Percentiles rank a stretch among this genome's conserved stretches.
phyloP scores from a whole-genome alignment of 2,888 invertebrate species.

The Drosophila engyochracea region DNA sequence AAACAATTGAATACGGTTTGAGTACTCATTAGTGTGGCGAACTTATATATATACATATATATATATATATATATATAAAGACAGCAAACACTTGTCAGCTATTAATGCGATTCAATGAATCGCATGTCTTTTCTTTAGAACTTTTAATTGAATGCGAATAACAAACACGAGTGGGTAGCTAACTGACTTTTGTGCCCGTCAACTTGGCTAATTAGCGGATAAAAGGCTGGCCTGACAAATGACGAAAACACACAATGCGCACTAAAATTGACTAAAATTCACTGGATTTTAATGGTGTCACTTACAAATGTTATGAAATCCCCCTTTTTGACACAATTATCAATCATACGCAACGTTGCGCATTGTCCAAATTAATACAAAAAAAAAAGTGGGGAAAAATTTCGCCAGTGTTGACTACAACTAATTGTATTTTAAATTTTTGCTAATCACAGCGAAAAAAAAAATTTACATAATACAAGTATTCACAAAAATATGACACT shows the following conservation, averaged over 20 bases:
- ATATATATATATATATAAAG: not conserved
- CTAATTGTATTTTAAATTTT: conserved; percentile 38
- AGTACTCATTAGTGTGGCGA: conserved; percentile 9
- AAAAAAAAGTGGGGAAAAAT: not conserved
- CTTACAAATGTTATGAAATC: conserved; percentile 69
- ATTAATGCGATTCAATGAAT: conserved; percentile 75
- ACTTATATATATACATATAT: not conserved
- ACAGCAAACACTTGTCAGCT: conserved; percentile 19
- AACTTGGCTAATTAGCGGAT: conserved; percentile 6
- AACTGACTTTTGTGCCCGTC: conserved; percentile 46
- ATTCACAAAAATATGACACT: not conserved
- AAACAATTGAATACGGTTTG: conserved; percentile 32
- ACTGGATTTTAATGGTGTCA: conserved; percentile 63
- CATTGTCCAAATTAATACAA: conserved; percentile 27
- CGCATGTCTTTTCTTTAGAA: conserved; percentile 79
- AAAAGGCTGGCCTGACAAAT: conserved; percentile 19
- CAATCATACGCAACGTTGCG: conserved; percentile 80
- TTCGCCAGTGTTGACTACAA: conserved; percentile 29
- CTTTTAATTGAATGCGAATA: conserved; percentile 79
- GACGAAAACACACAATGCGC: conserved; percentile 24
- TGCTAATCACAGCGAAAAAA: conserved; percentile 17
- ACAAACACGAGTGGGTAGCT: conserved; percentile 63
- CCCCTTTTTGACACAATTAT: conserved; percentile 67
- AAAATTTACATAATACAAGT: conserved; percentile 13
- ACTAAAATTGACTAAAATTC: conserved; percentile 32